These are phyloP conservation scores for Furnarius figulus DNA, from an alignment of 2,113 vertebrate species.

Conservation along the genomic window DNA sequence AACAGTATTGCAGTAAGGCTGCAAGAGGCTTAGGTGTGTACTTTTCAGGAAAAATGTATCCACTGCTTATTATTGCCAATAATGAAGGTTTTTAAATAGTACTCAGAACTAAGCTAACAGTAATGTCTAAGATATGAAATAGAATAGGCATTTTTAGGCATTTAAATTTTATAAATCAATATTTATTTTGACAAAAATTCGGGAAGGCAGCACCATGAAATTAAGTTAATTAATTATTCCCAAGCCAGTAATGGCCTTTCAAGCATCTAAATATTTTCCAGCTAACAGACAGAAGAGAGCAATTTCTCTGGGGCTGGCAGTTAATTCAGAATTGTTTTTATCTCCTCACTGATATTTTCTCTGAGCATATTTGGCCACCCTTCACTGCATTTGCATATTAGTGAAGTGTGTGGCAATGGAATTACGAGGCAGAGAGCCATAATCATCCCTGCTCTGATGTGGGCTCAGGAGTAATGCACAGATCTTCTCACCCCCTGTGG, in stretches of 20 bases:
- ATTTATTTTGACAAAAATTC: neutral
- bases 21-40: neutral
- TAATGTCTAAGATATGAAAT: neutral
- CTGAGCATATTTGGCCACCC: neutral
- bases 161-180: neutral
- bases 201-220: neutral
- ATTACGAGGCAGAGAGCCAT: neutral
- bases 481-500: neutral
- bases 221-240: constrained; percentile 11
- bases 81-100: neutral
- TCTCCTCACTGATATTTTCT: neutral
- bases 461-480: neutral
- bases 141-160: neutral
- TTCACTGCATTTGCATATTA: neutral
- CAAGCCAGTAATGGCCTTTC: neutral
- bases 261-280: neutral
- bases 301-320: neutral
- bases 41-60: neutral
- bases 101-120: neutral
- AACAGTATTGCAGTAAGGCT: neutral
- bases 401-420: neutral
- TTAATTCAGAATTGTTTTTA: neutral
- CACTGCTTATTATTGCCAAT: neutral
- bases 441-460: neutral
- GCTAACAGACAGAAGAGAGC: neutral